Evolutionary conservation across 2,113 vertebrate species (phyloP), one percentile per base, ranked within the genome.

Genomic region (Larimichthys crocea): DNA sequence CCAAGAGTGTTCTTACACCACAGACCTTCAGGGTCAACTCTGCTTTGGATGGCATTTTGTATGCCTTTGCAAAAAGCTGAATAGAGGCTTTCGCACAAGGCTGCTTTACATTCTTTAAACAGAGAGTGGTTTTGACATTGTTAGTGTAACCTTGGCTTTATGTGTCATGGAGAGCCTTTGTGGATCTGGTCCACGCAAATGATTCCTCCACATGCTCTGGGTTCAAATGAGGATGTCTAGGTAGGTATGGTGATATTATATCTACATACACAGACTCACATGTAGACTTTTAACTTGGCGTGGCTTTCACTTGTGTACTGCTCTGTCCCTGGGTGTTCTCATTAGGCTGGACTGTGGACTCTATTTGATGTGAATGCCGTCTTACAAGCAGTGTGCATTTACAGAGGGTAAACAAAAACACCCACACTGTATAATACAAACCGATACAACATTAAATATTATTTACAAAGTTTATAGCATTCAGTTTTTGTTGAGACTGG

Each of bases 281-380:
- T 12, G 10, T 35, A 26, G 22, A 57, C 61, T 82, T 82, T 76
- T 69, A 60, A 87, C 48, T 79, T 77, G 59, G 26, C 26, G 3
- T 35, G 10, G 53, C 70, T 78, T 74, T 86, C 14, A 67, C 65
- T 80, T 70, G 44, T 74, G 74, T 82, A 60, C 60, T 69, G 40
- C 72, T 72, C 81, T 92, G 88, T 90, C 86, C 91, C 79, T 82
- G 77, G 90, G 90, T 92, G 90, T 93, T 89, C 92, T 93, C 84
- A 93, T 95, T 94, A 93, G 79, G 55, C 78, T 79, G 50, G 50
- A 52, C 65, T 90, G 79, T 88, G 59, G 71, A 76, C 70, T 83
- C 71, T 67, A 74, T 86, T 82, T 86, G 82, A 88, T 44, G 52
- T 68, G 29, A 85, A 68, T 84, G 64, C 52, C 19, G 40, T 79